Evolutionary conservation across 2,113 vertebrate species (phyloP).

Genomic region (Colinus virginianus): DNA sequence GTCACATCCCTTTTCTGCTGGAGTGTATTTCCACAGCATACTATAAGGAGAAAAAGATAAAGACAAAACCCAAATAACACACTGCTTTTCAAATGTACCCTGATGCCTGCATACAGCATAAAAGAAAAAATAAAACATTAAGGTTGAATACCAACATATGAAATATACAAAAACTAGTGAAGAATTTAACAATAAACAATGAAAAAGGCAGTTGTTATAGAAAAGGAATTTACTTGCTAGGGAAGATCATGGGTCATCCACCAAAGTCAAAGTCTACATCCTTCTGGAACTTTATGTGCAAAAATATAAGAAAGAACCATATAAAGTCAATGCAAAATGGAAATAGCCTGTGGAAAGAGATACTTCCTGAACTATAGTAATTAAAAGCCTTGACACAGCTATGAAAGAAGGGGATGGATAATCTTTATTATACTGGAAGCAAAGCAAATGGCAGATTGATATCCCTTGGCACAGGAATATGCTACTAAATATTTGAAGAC

Average conservation of each 20-base stretch:
- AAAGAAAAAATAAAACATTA: not conserved
- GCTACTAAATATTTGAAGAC: constrained; percentile 76
- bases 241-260: not conserved
- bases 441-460: constrained; percentile 74
- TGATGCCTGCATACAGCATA: not conserved
- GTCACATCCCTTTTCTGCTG: not conserved
- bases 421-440: constrained; percentile 71
- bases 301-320: not conserved
- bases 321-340: not conserved
- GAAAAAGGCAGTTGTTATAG: not conserved
- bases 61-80: not conserved
- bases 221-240: not conserved
- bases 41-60: not conserved
- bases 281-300: not conserved
- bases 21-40: not conserved
- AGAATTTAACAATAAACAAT: not conserved
- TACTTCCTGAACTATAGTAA: constrained; percentile 24
- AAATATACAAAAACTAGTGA: not conserved
- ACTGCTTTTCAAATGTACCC: not conserved
- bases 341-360: constrained; percentile 10
- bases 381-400: constrained; percentile 55
- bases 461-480: constrained; percentile 67
- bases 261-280: not conserved
- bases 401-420: constrained; percentile 63
- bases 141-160: not conserved